Base-by-base conservation (phyloP, 23 tunicate genomes). In the Corella eumyota region DNA sequence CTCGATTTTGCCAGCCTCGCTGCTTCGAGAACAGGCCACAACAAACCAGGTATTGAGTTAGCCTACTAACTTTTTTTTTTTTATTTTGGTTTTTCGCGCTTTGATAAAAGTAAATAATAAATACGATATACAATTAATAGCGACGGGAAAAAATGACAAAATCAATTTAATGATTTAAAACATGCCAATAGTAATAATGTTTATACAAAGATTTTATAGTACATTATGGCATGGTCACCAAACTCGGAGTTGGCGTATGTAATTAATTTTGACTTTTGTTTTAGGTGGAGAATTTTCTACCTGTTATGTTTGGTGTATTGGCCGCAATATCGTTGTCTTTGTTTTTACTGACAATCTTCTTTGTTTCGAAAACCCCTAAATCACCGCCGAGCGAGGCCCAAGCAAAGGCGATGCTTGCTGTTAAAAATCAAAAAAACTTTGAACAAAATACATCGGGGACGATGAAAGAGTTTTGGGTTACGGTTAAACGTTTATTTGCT, bases 351-450 rank as follows among this genome's bases (percentile, higher is more conserved):
- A 30, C 69, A 29, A 2, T 52, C 0, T 22, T 51, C 21, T 34
- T 61, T 1, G 70, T 78, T 4, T 50, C 52, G 32, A 68, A 69
- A 23, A 20, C 25, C 4, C 85, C 85, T 4, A 70, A 76, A 1
- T 57, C 44, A 6, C 75, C 85, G 2, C 85, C 85, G 7, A 60
- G 70, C 29, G 64, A 27, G 23, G 85, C 85, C 22, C 85, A 78
- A 58, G 70, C 70, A 1, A 78, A 78, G 37, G 65, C 51, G 36
- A 32, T 32, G 4, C 25, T 33, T 1, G 40, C 21, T 38, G 45
- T 26, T 5, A 74, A 17, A n/a, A 24, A 49, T 23, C 13, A 13
- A 30, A 64, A 53, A 27, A 38, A 6, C 3, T 36, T 20, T 17
- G 71, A 64, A 19, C 58, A 49, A 13, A 50, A 33, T 17, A 28